Evolutionary conservation across 1,140 invertebrate species (phyloP).

Genomic region (Maniola jurtina): DNA sequence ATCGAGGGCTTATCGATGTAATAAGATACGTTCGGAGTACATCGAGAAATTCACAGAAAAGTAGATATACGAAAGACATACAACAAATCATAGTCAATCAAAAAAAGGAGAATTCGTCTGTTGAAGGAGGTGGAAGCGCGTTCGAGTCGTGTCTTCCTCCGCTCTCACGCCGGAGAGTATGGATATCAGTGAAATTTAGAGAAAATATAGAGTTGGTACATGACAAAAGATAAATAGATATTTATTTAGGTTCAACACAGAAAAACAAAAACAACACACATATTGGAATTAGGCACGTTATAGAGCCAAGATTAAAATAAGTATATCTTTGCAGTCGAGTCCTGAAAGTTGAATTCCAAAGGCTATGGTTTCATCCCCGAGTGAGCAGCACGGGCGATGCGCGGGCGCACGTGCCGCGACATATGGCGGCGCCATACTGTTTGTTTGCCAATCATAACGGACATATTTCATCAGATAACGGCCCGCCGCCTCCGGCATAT

Average conservation of each 20-base stretch:
- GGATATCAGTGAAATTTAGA: too few species aligned
- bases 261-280: background rate
- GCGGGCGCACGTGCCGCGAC: slow-evolving; percentile 75
- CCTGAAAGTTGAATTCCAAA: background rate
- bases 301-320: background rate
- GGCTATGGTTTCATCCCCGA: slow-evolving; percentile 69
- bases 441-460: slow-evolving; percentile 79
- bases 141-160: too few species aligned
- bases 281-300: background rate
- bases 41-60: too few species aligned
- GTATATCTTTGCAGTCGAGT: background rate
- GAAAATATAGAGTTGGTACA: too few species aligned
- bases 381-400: slow-evolving; percentile 66
- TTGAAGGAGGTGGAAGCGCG: too few species aligned
- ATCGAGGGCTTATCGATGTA: too few species aligned
- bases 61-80: too few species aligned
- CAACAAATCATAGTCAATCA: too few species aligned
- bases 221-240: too few species aligned
- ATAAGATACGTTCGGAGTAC: too few species aligned
- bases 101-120: too few species aligned
- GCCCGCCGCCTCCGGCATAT: slow-evolving; percentile 61
- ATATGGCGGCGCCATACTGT: slow-evolving; percentile 76
- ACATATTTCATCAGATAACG: slow-evolving; percentile 79
- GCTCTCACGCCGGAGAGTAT: too few species aligned
- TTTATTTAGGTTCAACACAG: background rate